Evolutionary conservation across 2,113 vertebrate species (phyloP).

Genomic region (Recurvirostra avosetta): DNA sequence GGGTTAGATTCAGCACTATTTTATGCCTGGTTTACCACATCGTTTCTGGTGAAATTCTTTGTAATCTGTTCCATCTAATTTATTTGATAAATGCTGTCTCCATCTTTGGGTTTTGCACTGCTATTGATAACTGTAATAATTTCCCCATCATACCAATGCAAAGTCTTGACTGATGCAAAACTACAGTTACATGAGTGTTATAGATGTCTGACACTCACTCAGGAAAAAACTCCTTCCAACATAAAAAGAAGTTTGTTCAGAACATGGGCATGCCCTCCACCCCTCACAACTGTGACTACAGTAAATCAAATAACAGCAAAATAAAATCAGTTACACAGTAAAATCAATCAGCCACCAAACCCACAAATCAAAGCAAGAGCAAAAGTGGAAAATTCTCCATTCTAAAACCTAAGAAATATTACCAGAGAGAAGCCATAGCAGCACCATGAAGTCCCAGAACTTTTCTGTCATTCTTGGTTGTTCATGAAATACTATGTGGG

Average conservation of each 20-base stretch:
- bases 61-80: neutral
- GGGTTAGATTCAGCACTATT: neutral
- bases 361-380: conserved; percentile 24
- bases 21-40: neutral
- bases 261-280: neutral
- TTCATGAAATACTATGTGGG: neutral
- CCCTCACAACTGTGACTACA: neutral
- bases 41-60: neutral
- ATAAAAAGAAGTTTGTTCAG: neutral
- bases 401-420: conserved; percentile 13
- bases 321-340: conserved; percentile 15
- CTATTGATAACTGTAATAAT: neutral
- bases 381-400: neutral
- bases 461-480: neutral
- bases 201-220: neutral
- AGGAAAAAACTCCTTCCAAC: neutral
- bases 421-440: neutral
- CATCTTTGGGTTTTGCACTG: neutral
- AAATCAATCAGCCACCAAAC: conserved; percentile 49
- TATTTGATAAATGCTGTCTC: neutral
- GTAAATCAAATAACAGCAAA: conserved; percentile 28
- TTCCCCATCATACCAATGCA: neutral
- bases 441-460: neutral
- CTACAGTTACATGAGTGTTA: neutral
- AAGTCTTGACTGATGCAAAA: neutral